These are phyloP conservation scores for Caenorhabditis sp. DNA, from an alignment of 2,888 invertebrate genomes.

Conservation along the genomic window DNA sequence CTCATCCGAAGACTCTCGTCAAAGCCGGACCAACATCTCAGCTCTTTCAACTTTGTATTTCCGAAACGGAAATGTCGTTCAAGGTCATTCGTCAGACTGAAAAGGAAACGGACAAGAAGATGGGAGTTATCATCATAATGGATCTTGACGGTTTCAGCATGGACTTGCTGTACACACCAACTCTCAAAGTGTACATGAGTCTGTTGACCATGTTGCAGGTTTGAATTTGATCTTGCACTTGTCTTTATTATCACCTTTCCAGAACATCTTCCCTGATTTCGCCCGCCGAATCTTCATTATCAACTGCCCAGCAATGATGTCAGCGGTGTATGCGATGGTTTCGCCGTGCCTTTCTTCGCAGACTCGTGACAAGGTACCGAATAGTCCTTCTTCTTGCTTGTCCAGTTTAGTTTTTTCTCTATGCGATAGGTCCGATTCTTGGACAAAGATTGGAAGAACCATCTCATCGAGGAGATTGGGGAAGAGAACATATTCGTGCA, in stretches of 20 bases:
- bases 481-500: conserved; percentile 64
- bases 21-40: conserved; percentile 70
- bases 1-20: conserved; percentile 70
- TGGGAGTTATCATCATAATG: conserved; percentile 73
- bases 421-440: conserved; percentile 57
- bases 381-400: conserved; percentile 11
- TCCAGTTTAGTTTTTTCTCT: conserved; percentile 8
- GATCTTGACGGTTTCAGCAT: conserved; percentile 75
- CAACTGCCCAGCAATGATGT: conserved; percentile 65
- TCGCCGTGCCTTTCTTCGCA: conserved; percentile 66
- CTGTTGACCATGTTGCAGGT: conserved; percentile 71
- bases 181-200: conserved; percentile 71
- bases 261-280: conserved; percentile 68
- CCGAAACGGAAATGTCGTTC: conserved; percentile 69
- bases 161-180: conserved; percentile 71
- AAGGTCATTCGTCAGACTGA: conserved; percentile 65
- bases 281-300: conserved; percentile 64
- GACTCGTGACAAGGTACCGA: conserved; percentile 61
- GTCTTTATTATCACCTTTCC: conserved; percentile 16
- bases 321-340: conserved; percentile 65
- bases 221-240: conserved; percentile 18
- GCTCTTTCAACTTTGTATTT: conserved; percentile 67
- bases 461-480: conserved; percentile 60
- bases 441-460: conserved; percentile 64
- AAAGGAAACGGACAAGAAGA: conserved; percentile 54